phyloP scores from a whole-genome alignment of 2,113 vertebrate species.

The Erythrocercus mccallii region DNA sequence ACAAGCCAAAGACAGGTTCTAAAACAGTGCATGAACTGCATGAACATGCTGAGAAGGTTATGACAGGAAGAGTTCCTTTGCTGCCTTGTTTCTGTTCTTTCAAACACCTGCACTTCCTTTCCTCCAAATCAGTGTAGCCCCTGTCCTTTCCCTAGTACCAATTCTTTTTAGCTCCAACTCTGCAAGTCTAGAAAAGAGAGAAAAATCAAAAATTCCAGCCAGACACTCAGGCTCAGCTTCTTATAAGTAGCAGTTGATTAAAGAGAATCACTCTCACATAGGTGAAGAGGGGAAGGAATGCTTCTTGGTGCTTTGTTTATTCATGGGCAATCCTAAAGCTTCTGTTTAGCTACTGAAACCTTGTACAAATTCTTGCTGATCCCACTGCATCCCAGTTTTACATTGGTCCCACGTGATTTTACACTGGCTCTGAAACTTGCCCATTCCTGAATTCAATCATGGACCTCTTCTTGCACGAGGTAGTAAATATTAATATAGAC shows the following conservation, averaged over 20 bases:
- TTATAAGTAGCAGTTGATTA: not conserved
- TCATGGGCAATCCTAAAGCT: not conserved
- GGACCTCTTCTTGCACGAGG: not conserved
- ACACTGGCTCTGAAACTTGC: not conserved
- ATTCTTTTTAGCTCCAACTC: not conserved
- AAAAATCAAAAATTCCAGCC: not conserved
- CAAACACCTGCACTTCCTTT: not conserved
- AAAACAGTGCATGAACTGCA: not conserved
- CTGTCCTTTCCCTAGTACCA: not conserved
- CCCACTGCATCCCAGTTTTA: not conserved
- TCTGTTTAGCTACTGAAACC: not conserved
- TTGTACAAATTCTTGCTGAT: not conserved
- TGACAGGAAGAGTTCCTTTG: not conserved
- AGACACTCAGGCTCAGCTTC: not conserved
- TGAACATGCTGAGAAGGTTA: not conserved
- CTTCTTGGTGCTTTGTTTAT: not conserved
- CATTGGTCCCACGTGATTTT: not conserved
- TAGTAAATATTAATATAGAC: not conserved
- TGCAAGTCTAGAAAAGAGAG: not conserved
- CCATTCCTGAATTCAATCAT: not conserved
- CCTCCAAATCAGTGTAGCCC: not conserved
- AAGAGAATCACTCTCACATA: not conserved
- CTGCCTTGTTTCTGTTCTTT: not conserved
- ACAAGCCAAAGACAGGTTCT: not conserved
- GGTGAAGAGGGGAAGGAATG: not conserved